Conservation (phyloP, 2,888 invertebrate species). For the Acronicta aceris region DNA sequence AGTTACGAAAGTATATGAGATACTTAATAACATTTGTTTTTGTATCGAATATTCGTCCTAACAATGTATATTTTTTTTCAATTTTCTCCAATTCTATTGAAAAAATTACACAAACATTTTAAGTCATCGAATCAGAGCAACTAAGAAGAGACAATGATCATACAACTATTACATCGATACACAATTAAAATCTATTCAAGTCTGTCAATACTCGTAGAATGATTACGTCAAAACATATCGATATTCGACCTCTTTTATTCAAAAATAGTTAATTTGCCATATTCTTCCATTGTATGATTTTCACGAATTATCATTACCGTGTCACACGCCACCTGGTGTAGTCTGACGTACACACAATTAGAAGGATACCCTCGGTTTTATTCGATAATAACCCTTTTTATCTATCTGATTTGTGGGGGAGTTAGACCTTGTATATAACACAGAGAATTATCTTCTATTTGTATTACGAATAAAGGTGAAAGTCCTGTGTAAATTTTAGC, state of each 20-base stretch:
- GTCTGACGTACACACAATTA: conserved; percentile 55
- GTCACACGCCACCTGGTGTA: conserved; percentile 61
- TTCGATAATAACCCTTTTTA: conserved; percentile 71
- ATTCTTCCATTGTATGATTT: conserved; percentile 47
- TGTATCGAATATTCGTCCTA: too few relatives aligned
- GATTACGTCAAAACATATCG: conserved; percentile 36
- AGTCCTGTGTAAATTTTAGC: conserved; percentile 20
- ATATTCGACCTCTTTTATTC: conserved; percentile 28
- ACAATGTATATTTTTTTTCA: too few relatives aligned
- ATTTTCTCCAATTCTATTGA: too few relatives aligned
- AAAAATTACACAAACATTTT: too few relatives aligned
- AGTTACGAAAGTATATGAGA: too few relatives aligned
- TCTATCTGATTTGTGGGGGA: conserved; percentile 64
- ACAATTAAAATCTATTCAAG: too few relatives aligned
- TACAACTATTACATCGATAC: too few relatives aligned
- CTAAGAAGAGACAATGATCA: too few relatives aligned
- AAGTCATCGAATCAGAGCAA: too few relatives aligned
- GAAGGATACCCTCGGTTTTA: conserved; percentile 51
- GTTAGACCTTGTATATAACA: conserved; percentile 17
- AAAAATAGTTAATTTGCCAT: conserved; percentile 44
- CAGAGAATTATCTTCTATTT: conserved; percentile 39
- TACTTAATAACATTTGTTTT: too few relatives aligned
- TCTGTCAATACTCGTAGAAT: too few relatives aligned
- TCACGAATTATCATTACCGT: conserved; percentile 58
- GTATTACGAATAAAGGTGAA: conserved; percentile 7